phyloP scores from a whole-genome alignment of 1,140 invertebrate species.

The Chrysomallon squamiferum region DNA sequence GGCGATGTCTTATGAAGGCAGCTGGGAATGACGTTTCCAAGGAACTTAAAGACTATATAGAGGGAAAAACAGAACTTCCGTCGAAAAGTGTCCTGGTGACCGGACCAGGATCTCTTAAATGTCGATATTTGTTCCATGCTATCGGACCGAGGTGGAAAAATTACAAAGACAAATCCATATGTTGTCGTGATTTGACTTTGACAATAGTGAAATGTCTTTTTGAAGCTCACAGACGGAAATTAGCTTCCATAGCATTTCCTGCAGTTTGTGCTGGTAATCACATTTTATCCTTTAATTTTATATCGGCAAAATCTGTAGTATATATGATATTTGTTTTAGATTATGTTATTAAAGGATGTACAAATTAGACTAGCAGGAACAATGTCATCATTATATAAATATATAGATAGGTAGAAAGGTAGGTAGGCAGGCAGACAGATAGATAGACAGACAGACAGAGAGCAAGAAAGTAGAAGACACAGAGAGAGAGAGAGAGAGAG shows the following conservation, averaged over 20 bases:
- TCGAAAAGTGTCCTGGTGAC: constrained; percentile 17
- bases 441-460: too few relatives aligned
- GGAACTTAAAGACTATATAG: constrained; percentile 21
- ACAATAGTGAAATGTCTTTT: constrained; percentile 17
- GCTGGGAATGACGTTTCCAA: constrained; percentile 20
- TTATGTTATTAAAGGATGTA: too few relatives aligned
- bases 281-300: too few relatives aligned
- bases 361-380: too few relatives aligned
- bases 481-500: too few relatives aligned
- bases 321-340: too few relatives aligned
- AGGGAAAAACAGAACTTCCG: background rate
- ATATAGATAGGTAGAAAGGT: too few relatives aligned
- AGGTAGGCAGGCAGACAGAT: too few relatives aligned
- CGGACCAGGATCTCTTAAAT: constrained; percentile 19
- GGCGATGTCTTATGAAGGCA: constrained; percentile 25
- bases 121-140: constrained; percentile 25
- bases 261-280: constrained; percentile 24
- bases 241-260: constrained; percentile 14
- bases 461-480: too few relatives aligned
- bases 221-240: background rate
- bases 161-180: constrained; percentile 11
- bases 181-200: constrained; percentile 8
- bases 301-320: too few relatives aligned
- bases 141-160: constrained; percentile 26
- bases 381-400: too few relatives aligned